Evolutionary conservation across 2,797 vertebrate species (phyloP).

Genomic region (Lycodopsis pacificus): DNA sequence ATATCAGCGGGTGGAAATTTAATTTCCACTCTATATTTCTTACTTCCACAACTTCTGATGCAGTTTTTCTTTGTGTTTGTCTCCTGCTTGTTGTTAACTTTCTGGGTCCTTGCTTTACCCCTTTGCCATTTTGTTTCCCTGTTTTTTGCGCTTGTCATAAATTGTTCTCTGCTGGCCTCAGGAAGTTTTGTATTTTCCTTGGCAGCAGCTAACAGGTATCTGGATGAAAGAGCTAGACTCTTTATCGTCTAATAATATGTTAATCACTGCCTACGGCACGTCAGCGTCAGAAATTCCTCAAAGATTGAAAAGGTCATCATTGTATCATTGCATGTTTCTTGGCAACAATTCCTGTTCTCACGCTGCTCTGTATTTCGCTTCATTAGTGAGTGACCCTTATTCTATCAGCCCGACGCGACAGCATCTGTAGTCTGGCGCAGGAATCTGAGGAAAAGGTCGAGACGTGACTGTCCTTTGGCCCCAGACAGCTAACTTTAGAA

Average conservation of each 20-base stretch:
- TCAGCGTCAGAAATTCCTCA: conserved; percentile 58
- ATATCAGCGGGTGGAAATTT: conserved; percentile 54
- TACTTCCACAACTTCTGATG: conserved; percentile 39
- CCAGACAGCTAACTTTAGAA: conserved; percentile 50
- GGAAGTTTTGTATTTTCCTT: conserved; percentile 55
- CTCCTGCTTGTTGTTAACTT: conserved; percentile 39
- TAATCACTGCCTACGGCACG: conserved; percentile 71
- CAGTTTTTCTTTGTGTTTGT: conserved; percentile 53
- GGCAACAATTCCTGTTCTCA: conserved; percentile 64
- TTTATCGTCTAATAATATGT: conserved; percentile 76
- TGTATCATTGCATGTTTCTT: conserved; percentile 65
- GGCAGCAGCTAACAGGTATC: conserved; percentile 60
- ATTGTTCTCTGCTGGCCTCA: conserved; percentile 47
- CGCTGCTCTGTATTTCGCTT: conserved; percentile 59
- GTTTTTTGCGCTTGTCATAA: conserved; percentile 48
- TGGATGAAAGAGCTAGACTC: conserved; percentile 57
- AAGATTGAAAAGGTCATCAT: conserved; percentile 72
- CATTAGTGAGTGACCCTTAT: conserved; percentile 68
- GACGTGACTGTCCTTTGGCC: conserved; percentile 43
- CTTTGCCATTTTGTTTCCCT: conserved; percentile 35
- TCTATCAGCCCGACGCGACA: conserved; percentile 22
- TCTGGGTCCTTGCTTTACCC: conserved; percentile 36
- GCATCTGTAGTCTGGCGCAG: conserved; percentile 38
- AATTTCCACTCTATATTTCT: conserved; percentile 47
- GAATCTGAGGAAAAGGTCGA: conserved; percentile 41